phyloP scores from a whole-genome alignment of 2,888 invertebrate species.

The Sphaerophoria rueppellii region DNA sequence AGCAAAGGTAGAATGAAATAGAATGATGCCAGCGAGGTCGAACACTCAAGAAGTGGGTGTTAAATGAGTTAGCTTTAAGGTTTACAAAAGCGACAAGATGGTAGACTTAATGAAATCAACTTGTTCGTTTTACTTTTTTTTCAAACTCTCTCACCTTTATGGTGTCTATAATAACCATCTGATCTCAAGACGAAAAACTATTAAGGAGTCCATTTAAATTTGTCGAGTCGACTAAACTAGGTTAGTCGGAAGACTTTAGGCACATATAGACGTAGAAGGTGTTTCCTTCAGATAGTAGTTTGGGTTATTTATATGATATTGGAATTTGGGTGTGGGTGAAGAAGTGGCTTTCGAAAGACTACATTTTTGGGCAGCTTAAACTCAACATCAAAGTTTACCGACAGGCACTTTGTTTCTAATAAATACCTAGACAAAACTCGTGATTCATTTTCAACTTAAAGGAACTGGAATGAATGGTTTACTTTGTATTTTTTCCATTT shows the following conservation, averaged over 20 bases:
- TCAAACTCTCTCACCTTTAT: constrained; percentile 3
- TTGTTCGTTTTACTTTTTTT: constrained; percentile 38
- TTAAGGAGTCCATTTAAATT: constrained; percentile 52
- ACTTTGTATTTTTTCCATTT: no score
- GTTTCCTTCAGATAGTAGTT: no score
- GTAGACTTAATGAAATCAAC: constrained; percentile 27
- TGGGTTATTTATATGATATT: no score
- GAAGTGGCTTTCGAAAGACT: no score
- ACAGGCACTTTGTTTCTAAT: no score
- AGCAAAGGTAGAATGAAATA: not conserved
- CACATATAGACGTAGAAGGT: no score
- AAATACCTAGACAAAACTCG: no score
- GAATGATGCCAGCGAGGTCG: constrained; percentile 19
- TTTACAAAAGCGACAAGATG: constrained; percentile 14
- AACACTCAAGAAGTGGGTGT: constrained; percentile 42
- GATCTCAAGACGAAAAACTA: constrained; percentile 16
- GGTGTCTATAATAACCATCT: constrained; percentile 30
- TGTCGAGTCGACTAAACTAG: constrained; percentile 18
- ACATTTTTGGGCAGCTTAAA: no score
- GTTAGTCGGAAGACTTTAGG: not conserved
- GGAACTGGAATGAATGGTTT: no score
- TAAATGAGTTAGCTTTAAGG: constrained; percentile 44
- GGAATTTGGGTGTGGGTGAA: no score
- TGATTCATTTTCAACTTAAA: no score
- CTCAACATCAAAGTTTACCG: no score